Conservation (phyloP, 2,888 invertebrate genomes). For the Caenorhabditis imperialis region DNA sequence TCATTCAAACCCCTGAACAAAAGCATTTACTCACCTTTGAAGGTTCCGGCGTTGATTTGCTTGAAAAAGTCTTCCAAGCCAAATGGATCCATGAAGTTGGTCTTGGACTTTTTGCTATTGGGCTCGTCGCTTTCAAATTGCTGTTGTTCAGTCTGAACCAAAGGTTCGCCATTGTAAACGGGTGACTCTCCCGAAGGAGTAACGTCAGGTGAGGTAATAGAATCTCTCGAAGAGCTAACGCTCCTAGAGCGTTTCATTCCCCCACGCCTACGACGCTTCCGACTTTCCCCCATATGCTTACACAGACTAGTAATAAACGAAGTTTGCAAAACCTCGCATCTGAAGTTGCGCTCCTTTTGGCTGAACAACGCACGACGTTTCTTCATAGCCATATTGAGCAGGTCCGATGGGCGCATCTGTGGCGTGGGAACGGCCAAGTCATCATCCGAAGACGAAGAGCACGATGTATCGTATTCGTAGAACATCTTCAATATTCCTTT, state of each 20-base stretch:
- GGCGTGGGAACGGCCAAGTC: conserved; percentile 24
- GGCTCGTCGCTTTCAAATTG: conserved; percentile 42
- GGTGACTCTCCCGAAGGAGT: conserved; percentile 25
- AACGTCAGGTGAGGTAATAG: conserved; percentile 32
- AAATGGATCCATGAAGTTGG: conserved; percentile 63
- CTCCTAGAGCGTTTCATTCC: conserved; percentile 50
- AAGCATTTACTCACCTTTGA: conserved; percentile 46
- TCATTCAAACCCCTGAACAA: neutral
- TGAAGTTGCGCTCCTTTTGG: conserved; percentile 63
- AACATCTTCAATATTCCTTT: conserved; percentile 41
- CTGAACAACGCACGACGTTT: conserved; percentile 63
- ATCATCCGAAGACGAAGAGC: conserved; percentile 55
- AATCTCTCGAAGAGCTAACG: conserved; percentile 25
- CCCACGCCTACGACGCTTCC: conserved; percentile 64
- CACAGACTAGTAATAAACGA: conserved; percentile 70
- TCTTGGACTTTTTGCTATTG: conserved; percentile 37
- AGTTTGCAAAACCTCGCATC: conserved; percentile 68
- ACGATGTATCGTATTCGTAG: conserved; percentile 35
- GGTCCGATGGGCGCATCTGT: conserved; percentile 58
- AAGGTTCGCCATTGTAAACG: conserved; percentile 43
- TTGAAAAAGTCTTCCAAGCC: conserved; percentile 65
- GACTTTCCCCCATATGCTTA: conserved; percentile 72
- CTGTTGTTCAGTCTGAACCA: conserved; percentile 47
- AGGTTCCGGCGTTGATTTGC: conserved; percentile 29
- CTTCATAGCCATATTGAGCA: conserved; percentile 68